Percentiles rank a stretch among this genome's conserved stretches.
These are phyloP conservation scores for Heliconius cydno DNA, from an alignment of 2,888 invertebrate species.

Conservation along the genomic window DNA sequence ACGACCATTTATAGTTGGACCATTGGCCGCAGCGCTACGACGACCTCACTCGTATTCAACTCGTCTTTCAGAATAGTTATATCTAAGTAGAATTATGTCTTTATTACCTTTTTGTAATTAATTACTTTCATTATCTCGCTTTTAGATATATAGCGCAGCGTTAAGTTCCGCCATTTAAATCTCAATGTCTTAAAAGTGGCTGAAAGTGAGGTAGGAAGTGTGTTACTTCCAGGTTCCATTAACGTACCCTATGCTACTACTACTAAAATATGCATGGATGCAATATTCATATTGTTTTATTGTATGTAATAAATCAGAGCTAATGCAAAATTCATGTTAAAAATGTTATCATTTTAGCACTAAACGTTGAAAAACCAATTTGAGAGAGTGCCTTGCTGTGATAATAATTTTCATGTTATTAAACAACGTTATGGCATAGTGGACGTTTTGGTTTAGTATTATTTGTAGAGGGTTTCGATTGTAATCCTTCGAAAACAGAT, in stretches of 20 bases:
- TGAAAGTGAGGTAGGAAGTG: neutral
- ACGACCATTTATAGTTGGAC: too few relatives aligned
- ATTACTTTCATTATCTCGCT: too few relatives aligned
- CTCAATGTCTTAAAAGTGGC: too few relatives aligned
- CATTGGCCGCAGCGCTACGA: too few relatives aligned
- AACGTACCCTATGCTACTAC: too few relatives aligned
- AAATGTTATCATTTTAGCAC: slow-evolving; percentile 23
- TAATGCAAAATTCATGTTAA: slow-evolving; percentile 39
- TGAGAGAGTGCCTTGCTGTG: slow-evolving; percentile 26
- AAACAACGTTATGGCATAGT: neutral
- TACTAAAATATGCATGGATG: neutral
- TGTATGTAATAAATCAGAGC: slow-evolving; percentile 34
- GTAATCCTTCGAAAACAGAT: too few relatives aligned
- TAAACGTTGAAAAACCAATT: slow-evolving; percentile 35
- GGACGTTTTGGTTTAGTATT: neutral
- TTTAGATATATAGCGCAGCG: too few relatives aligned
- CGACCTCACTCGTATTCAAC: neutral
- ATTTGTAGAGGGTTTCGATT: neutral
- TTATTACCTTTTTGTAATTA: neutral
- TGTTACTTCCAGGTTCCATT: too few relatives aligned
- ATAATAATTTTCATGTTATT: slow-evolving; percentile 20
- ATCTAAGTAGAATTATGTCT: neutral
- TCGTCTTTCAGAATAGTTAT: neutral
- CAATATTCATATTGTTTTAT: slow-evolving; percentile 27
- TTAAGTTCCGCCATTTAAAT: too few relatives aligned